phyloP scores from a whole-genome alignment of 2,113 vertebrate genomes.

The cattle (Bos taurus) region ARS-UCD2.0 NC_037338.1:105555501-105556000 shows the following conservation, averaged over 20 bases:
- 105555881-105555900: rapidly evolving
- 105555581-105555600: not conserved
- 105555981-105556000: rapidly evolving
- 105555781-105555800: rapidly evolving
- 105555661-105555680: rapidly evolving
- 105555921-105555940: rapidly evolving
- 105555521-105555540: rapidly evolving
- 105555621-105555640: rapidly evolving
- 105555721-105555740: not conserved
- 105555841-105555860: rapidly evolving
- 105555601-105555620: not conserved
- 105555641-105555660: rapidly evolving
- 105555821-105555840: rapidly evolving
- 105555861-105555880: rapidly evolving
- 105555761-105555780: rapidly evolving
- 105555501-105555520: not conserved
- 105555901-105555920: not conserved
- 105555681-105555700: not conserved
- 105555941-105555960: rapidly evolving
- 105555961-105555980: rapidly evolving
- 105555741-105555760: rapidly evolving
- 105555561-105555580: not conserved
- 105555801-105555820: rapidly evolving
- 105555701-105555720: not conserved
- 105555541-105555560: not conserved